Percentiles rank a stretch among this genome's conserved stretches.
phyloP scores from a whole-genome alignment of 2,888 invertebrate species.

The Spodoptera exigua region DNA sequence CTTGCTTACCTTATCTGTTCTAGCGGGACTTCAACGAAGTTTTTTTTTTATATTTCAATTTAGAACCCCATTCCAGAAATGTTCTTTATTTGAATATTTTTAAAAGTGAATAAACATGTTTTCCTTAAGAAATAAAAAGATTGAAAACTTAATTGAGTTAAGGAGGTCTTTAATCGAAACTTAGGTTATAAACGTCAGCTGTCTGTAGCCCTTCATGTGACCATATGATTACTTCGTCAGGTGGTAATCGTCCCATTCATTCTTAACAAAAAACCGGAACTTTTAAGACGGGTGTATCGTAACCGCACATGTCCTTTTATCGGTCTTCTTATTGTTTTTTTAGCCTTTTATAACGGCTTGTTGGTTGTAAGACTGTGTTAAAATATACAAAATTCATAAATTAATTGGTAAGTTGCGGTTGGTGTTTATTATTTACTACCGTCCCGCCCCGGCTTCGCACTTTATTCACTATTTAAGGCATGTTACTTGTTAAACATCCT shows the following conservation, averaged over 20 bases:
- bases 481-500: too few species aligned
- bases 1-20: too few species aligned
- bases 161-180: conserved; percentile 14
- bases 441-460: too few species aligned
- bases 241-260: conserved; percentile 38
- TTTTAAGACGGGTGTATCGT: conserved; percentile 32
- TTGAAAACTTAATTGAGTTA: neutral
- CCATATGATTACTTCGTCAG: conserved; percentile 46
- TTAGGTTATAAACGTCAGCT: conserved; percentile 28
- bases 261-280: conserved; percentile 52
- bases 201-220: conserved; percentile 16
- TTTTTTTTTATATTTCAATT: too few species aligned
- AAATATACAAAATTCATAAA: neutral
- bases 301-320: conserved; percentile 49
- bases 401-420: neutral
- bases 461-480: too few species aligned
- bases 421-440: neutral
- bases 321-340: conserved; percentile 25
- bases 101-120: too few species aligned
- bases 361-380: neutral
- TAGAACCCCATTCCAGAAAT: too few species aligned
- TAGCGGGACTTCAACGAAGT: too few species aligned
- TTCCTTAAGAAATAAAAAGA: too few species aligned
- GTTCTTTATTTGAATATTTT: too few species aligned
- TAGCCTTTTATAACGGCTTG: conserved; percentile 3